A percentile compares a stretch with the other conserved stretches of the same genome.
phyloP scores from a whole-genome alignment of 2,113 vertebrate species.

The Ctenodactylus gundi region DNA sequence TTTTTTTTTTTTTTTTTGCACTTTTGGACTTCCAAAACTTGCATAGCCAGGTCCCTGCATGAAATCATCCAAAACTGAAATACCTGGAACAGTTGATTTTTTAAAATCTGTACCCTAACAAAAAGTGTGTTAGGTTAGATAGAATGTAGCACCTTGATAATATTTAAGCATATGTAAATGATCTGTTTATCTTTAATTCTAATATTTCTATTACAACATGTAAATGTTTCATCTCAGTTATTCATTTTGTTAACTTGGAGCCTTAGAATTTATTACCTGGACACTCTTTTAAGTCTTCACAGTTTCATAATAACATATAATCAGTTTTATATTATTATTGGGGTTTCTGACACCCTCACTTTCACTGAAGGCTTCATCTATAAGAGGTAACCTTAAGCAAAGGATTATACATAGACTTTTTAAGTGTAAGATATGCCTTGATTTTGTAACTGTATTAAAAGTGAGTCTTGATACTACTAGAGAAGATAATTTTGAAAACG shows the following conservation, averaged over 20 bases:
- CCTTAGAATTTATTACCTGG: background rate
- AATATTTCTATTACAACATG: background rate
- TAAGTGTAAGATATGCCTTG: background rate
- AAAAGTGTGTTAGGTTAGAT: background rate
- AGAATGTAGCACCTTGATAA: background rate
- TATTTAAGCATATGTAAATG: background rate
- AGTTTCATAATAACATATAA: background rate
- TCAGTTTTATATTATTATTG: background rate
- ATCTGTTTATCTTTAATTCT: background rate
- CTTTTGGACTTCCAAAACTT: background rate
- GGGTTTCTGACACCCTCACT: background rate
- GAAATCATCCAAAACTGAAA: background rate
- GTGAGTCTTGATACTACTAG: background rate
- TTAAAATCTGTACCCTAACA: background rate
- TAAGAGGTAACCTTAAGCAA: background rate
- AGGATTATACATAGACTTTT: background rate
- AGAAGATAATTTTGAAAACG: conserved; percentile 26
- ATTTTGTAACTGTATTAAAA: background rate
- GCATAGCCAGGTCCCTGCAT: background rate
- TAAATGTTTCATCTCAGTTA: background rate
- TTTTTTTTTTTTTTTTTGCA: too few relatives aligned
- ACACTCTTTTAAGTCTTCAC: background rate
- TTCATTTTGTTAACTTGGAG: background rate
- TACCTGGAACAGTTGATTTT: background rate
- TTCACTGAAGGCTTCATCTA: background rate